phyloP scores from a whole-genome alignment of 2,888 invertebrate genomes.

The Cinara cedri region DNA sequence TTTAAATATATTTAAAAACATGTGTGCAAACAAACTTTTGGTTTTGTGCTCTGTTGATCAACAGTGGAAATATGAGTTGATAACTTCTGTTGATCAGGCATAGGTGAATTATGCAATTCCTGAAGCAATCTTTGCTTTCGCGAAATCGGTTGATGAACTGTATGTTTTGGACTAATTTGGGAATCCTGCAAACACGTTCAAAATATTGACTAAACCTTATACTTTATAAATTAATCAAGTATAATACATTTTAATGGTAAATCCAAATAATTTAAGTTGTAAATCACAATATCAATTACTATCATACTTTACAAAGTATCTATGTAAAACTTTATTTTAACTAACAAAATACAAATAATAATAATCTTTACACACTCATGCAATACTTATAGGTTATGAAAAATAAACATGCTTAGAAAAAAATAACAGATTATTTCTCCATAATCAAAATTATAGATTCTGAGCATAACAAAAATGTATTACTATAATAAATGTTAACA shows the following conservation, averaged over 20 bases:
- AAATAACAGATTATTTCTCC: too few relatives aligned
- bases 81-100: constrained; percentile 14
- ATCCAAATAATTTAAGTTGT: not conserved
- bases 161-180: constrained; percentile 20
- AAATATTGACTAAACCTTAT: constrained; percentile 24
- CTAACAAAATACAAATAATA: too few relatives aligned
- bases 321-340: too few relatives aligned
- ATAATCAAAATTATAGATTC: too few relatives aligned
- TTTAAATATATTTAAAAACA: not conserved
- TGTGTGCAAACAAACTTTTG: constrained; percentile 46
- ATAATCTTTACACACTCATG: too few relatives aligned
- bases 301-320: too few relatives aligned
- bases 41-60: constrained; percentile 24
- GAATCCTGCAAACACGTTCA: constrained; percentile 42
- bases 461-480: too few relatives aligned
- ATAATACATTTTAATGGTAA: not conserved
- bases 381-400: too few relatives aligned
- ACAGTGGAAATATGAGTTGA: constrained; percentile 18
- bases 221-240: not conserved
- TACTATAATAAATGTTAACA: too few relatives aligned
- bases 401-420: too few relatives aligned
- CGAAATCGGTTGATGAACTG: constrained; percentile 43
- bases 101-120: constrained; percentile 37
- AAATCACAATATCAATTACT: too few relatives aligned
- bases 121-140: constrained; percentile 57